Conservation (phyloP, 2,888 invertebrate species). For the Cephalotes varians region DNA sequence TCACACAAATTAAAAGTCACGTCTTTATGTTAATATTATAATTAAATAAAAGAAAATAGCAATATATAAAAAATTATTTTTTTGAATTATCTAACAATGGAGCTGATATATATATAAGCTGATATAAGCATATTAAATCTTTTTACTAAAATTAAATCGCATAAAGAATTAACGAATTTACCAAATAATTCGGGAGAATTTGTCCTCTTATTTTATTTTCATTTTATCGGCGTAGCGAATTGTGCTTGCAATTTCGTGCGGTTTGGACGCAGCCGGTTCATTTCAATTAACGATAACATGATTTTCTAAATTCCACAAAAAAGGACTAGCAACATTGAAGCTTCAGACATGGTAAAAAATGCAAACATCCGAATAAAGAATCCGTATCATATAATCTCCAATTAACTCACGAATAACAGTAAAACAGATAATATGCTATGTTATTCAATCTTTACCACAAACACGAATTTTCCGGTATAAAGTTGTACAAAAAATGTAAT, state of each 20-base stretch:
- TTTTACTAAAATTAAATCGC: not conserved
- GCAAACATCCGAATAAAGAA: constrained; percentile 44
- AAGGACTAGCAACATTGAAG: constrained; percentile 71
- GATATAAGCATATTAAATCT: not conserved
- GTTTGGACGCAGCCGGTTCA: constrained; percentile 79
- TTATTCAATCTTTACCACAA: not conserved
- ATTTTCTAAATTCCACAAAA: constrained; percentile 74
- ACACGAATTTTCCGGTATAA: not conserved
- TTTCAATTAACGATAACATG: constrained; percentile 79
- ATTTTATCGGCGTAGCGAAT: constrained; percentile 61
- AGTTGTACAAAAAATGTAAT: not conserved
- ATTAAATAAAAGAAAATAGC: not conserved
- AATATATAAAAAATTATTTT: not conserved
- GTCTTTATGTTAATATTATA: not conserved
- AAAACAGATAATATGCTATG: not conserved
- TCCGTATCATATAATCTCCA: constrained; percentile 20
- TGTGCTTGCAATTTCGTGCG: constrained; percentile 70
- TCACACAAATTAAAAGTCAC: not conserved
- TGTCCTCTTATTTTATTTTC: constrained; percentile 66
- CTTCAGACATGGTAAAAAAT: constrained; percentile 63
- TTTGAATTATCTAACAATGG: not conserved
- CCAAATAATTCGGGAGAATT: constrained; percentile 21
- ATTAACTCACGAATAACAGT: constrained; percentile 15
- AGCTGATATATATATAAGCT: not conserved
- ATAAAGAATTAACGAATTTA: constrained; percentile 11